These are phyloP conservation scores for Ctenochaetus hawaiiensis DNA, from an alignment of 2,797 vertebrate species.

Conservation along the genomic window DNA sequence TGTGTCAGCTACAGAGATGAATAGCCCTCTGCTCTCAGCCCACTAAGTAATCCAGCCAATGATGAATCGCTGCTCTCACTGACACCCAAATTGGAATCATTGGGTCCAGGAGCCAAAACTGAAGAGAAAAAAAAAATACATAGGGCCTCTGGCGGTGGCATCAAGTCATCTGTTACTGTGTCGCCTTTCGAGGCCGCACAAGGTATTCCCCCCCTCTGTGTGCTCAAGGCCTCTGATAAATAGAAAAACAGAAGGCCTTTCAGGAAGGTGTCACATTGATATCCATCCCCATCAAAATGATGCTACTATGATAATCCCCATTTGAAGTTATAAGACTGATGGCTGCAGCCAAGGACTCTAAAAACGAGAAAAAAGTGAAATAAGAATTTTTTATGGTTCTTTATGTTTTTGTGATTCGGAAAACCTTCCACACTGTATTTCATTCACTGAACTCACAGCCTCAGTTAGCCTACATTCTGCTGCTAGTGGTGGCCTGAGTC, in stretches of 20 bases:
- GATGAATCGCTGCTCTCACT: constrained; percentile 83
- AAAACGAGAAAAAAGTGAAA: not conserved
- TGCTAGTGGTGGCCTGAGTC: constrained; percentile 41
- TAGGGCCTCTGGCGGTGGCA: constrained; percentile 58
- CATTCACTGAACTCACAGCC: not conserved
- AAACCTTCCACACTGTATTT: constrained; percentile 1
- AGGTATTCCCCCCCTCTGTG: constrained; percentile 67
- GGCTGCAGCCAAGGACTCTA: constrained; percentile 12
- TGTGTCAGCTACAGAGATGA: constrained; percentile 83
- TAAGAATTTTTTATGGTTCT: not conserved
- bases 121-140: constrained; percentile 15
- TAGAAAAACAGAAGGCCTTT: constrained; percentile 75
- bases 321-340: constrained; percentile 33
- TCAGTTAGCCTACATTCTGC: constrained; percentile 29
- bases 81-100: constrained; percentile 84
- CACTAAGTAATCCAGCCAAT: constrained; percentile 84
- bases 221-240: constrained; percentile 76
- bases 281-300: constrained; percentile 57
- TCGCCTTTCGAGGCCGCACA: constrained; percentile 69
- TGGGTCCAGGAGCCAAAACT: constrained; percentile 77
- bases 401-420: not conserved
- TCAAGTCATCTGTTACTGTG: constrained; percentile 82
- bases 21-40: constrained; percentile 81
- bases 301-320: constrained; percentile 27
- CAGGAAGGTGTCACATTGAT: constrained; percentile 69